Base-by-base conservation (phyloP, 92 coral and sea anemone species). In the Epizoanthus stellaris region DNA sequence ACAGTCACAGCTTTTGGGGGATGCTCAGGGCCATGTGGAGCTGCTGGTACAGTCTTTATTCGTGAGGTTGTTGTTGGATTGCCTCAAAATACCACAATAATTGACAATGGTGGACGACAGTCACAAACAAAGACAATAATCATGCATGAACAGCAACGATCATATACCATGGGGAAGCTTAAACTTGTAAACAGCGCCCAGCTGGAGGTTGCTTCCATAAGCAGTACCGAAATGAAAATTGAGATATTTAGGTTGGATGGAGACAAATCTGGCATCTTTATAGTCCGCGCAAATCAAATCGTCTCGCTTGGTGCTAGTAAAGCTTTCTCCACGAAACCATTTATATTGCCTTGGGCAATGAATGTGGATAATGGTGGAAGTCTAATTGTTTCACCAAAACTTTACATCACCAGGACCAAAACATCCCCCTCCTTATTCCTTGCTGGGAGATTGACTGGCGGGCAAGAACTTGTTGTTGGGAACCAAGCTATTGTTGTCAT, bases 341-440 rank as follows among this genome's bases (percentile, higher is more conserved):
- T 91, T 60, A 85, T 91, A 75, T 86, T 91, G 49, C 94, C 91
- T 39, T 91, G 94, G 81, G 94, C 94, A 7, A 72, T 91, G 85
- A 84, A 64, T 54, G 89, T 91, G n/a, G 94, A 88, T 15, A 70
- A 19, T 0, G 84, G 89, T 15, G 94, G 84, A 53, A 67, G 85
- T 3, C 76, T 91, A 16, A 57, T 69, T 39, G 76, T 91, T 47
- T 77, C 94, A 34, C 87, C 94, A 17, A 88, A 80, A 43, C 81
- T 91, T 45, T 88, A 84, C 71, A 86, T 91, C n/a, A 88, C 84
- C 53, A 74, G 77, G 57, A 91, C 91, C 13, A 67, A 82, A 66
- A 75, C 72, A 57, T 81, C 80, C 20, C 94, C 94, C 15, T 88
- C 91, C 57, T 75, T 91, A 36, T 77, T 84, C 74, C 89, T 91